These are phyloP conservation scores for Pachliopta kotzebuea DNA, from an alignment of 2,888 invertebrate genomes.

Conservation along the genomic window DNA sequence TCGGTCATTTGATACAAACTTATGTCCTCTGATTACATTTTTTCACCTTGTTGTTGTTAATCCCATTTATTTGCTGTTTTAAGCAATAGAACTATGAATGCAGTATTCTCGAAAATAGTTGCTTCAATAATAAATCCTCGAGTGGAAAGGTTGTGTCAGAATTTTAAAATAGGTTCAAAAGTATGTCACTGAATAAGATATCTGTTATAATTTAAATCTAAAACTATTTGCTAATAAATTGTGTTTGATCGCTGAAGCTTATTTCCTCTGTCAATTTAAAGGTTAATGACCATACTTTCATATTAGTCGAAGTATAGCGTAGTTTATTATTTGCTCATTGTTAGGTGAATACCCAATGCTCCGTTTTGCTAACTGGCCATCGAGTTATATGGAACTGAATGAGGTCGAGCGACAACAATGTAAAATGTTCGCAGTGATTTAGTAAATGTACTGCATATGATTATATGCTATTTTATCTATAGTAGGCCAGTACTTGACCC, in stretches of 20 bases:
- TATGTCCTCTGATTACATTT: no score
- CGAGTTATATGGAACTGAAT: conserved; percentile 12
- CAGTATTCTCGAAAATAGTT: no score
- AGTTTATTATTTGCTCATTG: conserved; percentile 9
- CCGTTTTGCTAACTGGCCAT: conserved; percentile 2
- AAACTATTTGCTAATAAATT: not conserved
- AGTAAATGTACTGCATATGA: conserved; percentile 7
- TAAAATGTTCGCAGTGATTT: conserved; percentile 4
- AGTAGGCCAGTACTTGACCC: no score
- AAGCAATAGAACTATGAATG: no score
- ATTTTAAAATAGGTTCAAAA: no score
- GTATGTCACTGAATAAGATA: no score
- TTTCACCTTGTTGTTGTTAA: no score
- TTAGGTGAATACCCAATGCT: conserved; percentile 1
- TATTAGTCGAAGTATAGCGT: not conserved
- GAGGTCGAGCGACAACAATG: conserved; percentile 12
- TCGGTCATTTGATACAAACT: no score
- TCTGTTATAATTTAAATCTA: not conserved
- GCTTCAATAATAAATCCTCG: no score
- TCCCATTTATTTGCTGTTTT: no score
- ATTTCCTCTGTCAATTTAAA: conserved; percentile 3
- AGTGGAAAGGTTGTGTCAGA: no score
- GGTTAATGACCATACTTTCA: conserved; percentile 5
- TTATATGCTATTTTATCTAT: no score
- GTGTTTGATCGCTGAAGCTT: conserved; percentile 1